These are phyloP conservation scores for Pyrgilauda ruficollis DNA, from an alignment of 2,113 vertebrate species.

Conservation along the genomic window DNA sequence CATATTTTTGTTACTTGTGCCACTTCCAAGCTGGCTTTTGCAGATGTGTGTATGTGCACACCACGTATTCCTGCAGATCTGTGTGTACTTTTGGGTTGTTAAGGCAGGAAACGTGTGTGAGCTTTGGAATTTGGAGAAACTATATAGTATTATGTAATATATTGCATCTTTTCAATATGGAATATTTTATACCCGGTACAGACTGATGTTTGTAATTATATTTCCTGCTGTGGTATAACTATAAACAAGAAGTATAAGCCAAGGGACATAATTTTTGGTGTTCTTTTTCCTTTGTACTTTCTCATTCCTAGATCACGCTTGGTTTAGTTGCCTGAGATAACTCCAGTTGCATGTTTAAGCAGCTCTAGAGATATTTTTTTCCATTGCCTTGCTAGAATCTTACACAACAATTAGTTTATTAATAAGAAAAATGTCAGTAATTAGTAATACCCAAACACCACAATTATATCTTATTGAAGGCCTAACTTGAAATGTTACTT, in stretches of 20 bases:
- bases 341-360: neutral
- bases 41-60: neutral
- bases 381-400: neutral
- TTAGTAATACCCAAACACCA: neutral
- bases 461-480: neutral
- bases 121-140: neutral
- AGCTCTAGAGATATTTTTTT: neutral
- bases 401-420: neutral
- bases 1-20: neutral
- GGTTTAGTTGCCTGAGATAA: neutral
- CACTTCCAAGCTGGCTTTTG: neutral
- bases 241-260: neutral
- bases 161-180: neutral
- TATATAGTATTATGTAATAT: neutral
- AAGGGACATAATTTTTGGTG: neutral
- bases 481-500: neutral
- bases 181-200: neutral
- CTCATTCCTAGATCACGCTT: neutral
- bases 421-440: neutral
- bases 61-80: neutral
- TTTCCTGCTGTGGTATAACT: neutral
- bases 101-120: neutral
- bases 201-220: neutral
- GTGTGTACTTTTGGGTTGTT: neutral
- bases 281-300: neutral